These are phyloP conservation scores for Pseudomyrmex cubaensis DNA, from an alignment of 1,140 invertebrate species.

Conservation along the genomic window DNA sequence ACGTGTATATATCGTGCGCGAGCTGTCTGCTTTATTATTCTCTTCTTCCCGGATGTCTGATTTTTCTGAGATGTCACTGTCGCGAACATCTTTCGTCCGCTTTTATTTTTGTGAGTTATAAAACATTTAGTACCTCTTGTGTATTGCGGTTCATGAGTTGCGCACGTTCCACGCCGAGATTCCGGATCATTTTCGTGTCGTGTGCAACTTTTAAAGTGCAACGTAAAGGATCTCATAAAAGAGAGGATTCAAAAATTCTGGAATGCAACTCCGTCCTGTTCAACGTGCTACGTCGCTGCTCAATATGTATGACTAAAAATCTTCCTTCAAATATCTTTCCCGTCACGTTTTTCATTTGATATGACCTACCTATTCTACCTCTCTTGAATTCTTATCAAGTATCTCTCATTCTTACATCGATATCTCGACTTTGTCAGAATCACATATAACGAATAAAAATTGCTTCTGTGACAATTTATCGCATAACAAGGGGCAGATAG, in stretches of 20 bases:
- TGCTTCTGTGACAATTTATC: neutral
- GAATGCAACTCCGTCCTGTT: slow-evolving; percentile 56
- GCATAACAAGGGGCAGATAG: too few relatives aligned
- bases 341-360: slow-evolving; percentile 68
- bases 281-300: slow-evolving; percentile 43
- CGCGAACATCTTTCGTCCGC: too few relatives aligned
- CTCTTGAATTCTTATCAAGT: slow-evolving; percentile 63
- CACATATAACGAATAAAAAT: slow-evolving; percentile 51
- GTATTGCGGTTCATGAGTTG: too few relatives aligned
- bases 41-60: neutral
- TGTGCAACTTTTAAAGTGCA: too few relatives aligned
- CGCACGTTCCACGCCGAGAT: too few relatives aligned
- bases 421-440: slow-evolving; percentile 32
- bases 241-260: slow-evolving; percentile 49
- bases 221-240: too few relatives aligned
- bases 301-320: slow-evolving; percentile 68
- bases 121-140: too few relatives aligned
- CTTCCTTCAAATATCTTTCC: slow-evolving; percentile 63
- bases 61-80: neutral
- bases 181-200: too few relatives aligned
- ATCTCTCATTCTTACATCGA: slow-evolving; percentile 58
- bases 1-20: neutral
- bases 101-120: too few relatives aligned
- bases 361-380: slow-evolving; percentile 66
- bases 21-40: neutral